Percentiles rank a stretch among this genome's conserved stretches.
Conservation (phyloP, 2,888 invertebrate species). For the Scelioninae gen. 1 region DNA sequence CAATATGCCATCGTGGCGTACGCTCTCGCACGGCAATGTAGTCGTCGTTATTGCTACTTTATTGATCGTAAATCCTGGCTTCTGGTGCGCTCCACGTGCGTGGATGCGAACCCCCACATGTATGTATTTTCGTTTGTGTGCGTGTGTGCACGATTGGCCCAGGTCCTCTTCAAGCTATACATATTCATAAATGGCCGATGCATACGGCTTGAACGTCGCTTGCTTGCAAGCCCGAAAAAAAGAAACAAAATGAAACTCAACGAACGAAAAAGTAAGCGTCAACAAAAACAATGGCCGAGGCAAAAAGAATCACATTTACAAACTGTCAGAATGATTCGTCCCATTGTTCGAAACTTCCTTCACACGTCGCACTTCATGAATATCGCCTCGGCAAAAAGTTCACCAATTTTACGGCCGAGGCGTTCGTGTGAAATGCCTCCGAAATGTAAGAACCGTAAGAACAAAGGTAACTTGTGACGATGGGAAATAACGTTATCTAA, state of each 20-base stretch:
- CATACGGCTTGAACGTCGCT: conserved; percentile 2
- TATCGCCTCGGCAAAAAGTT: conserved; percentile 12
- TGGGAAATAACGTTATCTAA: background rate
- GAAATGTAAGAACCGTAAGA: conserved; percentile 4
- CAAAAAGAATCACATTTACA: conserved; percentile 15
- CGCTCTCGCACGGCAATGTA: conserved; percentile 44
- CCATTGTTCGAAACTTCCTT: conserved; percentile 18
- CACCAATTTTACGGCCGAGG: conserved; percentile 4
- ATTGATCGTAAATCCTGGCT: conserved; percentile 66
- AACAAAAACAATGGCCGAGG: background rate
- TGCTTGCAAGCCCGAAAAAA: background rate
- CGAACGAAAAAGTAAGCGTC: background rate
- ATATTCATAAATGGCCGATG: conserved; percentile 42
- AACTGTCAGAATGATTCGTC: conserved; percentile 21
- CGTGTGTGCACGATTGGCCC: conserved; percentile 23
- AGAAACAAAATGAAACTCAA: background rate
- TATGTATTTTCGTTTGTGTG: conserved; percentile 5
- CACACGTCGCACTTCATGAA: conserved; percentile 21
- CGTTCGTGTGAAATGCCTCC: conserved; percentile 1
- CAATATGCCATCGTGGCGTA: conserved; percentile 43
- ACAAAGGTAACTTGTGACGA: conserved; percentile 5
- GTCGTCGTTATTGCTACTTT: conserved; percentile 68
- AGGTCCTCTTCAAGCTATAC: conserved; percentile 53
- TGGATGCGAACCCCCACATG: background rate
- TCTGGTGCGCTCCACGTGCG: conserved; percentile 42